Evolutionary conservation across 2,113 vertebrate genomes (phyloP), one percentile per base, ranked within the genome.

Genomic region (Rhadina sibilatrix): DNA sequence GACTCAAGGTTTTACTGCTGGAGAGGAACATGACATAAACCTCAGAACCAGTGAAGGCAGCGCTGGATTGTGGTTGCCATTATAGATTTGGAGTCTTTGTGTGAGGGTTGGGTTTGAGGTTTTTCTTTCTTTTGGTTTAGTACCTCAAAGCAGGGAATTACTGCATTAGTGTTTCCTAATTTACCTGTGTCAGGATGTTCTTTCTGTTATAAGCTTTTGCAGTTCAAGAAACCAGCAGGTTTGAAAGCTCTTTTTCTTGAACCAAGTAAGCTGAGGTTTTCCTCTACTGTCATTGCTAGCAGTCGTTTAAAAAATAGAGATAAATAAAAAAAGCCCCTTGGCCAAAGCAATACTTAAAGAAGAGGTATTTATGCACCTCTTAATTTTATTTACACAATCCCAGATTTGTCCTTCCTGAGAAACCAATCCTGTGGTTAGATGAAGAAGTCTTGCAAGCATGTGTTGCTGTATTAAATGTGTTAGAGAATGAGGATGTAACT

Each of bases 131-230:
- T 81, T 71, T 68, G 19, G 9, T 75, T 90, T 64, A 72, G 28
- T 65, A 22, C 94, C 95, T 87, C 81, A 69, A 88, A 80, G 18
- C 16, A 35, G 64, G 35, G 69, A 59, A 72, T 94, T 76, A 72
- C 10, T 93, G 71, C 57, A 77, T 91, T 82, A 72, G 11, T 42
- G 23, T 22, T 81, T 78, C 42, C 44, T 46, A 19, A 50, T 61
- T 84, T 89, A 74, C 40, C 87, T 59, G 76, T 33, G 33, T 89
- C 40, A 76, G 24, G 25, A 11, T 87, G 31, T 42, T 85, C 56
- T 33, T 96, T 87, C 40, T 90, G 15, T 71, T 91, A 49, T 59
- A 53, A 85, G 46, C 37, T 89, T 89, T 71, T 80, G 12, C 9
- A 5, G 54, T 69, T 61, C 49, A 42, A 83, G 61, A 78, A 94